Evolutionary conservation across 2,797 vertebrate species (phyloP).

Genomic region (Psittacula echo): DNA sequence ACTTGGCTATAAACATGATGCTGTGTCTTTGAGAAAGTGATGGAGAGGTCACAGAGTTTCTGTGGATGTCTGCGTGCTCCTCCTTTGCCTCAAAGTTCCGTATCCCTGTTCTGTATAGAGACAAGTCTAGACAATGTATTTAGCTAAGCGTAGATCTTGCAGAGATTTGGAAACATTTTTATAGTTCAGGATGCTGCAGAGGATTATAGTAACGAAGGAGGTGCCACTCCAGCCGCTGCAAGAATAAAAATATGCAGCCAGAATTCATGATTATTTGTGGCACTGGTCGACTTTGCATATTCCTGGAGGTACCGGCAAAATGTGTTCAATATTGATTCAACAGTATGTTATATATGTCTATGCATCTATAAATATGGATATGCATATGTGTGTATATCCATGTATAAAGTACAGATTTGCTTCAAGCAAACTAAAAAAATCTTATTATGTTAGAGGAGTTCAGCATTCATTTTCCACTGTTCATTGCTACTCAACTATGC

Average conservation of each 20-base stretch:
- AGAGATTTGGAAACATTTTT: background rate
- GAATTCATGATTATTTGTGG: conserved; percentile 2
- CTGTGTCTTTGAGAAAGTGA: background rate
- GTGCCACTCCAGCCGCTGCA: background rate
- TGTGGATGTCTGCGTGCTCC: background rate
- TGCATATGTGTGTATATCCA: background rate
- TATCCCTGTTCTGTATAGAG: background rate
- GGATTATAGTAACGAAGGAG: background rate
- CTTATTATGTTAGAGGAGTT: conserved; percentile 11
- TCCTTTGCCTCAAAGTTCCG: background rate
- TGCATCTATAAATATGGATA: background rate
- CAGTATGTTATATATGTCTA: background rate
- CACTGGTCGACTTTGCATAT: background rate
- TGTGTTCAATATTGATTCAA: conserved; percentile 10
- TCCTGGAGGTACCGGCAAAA: background rate
- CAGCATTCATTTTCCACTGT: conserved; percentile 19
- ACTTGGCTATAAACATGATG: background rate
- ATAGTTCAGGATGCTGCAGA: background rate
- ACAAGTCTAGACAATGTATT: background rate
- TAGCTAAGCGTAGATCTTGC: background rate
- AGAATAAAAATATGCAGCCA: background rate
- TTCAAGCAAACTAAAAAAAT: conserved; percentile 28
- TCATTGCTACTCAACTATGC: background rate
- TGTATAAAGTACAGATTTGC: background rate
- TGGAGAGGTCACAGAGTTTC: background rate